These are phyloP conservation scores for Protonemura montana DNA, from an alignment of 2,888 invertebrate species.

Conservation along the genomic window DNA sequence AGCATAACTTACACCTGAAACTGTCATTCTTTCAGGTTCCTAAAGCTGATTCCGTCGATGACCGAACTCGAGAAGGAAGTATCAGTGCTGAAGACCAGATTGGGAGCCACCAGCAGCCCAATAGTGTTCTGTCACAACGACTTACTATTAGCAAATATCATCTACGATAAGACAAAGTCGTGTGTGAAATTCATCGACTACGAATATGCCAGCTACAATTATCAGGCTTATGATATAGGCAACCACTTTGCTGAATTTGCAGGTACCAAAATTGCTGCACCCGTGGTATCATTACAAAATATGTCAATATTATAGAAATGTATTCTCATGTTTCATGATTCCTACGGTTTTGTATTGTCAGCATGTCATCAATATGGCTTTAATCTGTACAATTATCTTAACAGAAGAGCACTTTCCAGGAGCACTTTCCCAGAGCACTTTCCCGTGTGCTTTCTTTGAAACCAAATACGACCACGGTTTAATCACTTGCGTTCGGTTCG, in stretches of 20 bases:
- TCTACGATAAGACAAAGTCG: conserved; percentile 73
- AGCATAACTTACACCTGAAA: background rate
- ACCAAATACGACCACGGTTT: too few relatives aligned
- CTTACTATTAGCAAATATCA: conserved; percentile 91
- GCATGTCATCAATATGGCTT: too few relatives aligned
- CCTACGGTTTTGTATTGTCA: too few relatives aligned
- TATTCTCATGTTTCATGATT: too few relatives aligned
- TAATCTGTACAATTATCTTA: too few relatives aligned
- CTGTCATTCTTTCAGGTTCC: conserved; percentile 64
- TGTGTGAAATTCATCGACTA: conserved; percentile 93
- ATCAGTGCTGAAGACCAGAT: conserved; percentile 67
- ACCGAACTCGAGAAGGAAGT: conserved; percentile 75
- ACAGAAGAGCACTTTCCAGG: too few relatives aligned
- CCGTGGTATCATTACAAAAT: too few relatives aligned
- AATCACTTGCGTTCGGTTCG: too few relatives aligned
- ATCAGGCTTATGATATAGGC: conserved; percentile 94
- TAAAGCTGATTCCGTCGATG: conserved; percentile 71
- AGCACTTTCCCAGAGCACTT: too few relatives aligned
- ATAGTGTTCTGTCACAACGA: conserved; percentile 98
- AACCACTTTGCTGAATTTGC: conserved; percentile 98
- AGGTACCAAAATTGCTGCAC: conserved; percentile 56
- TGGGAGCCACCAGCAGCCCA: conserved; percentile 73
- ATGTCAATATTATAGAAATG: too few relatives aligned
- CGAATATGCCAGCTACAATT: conserved; percentile 94
- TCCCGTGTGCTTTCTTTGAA: too few relatives aligned